These are phyloP conservation scores for Craseonycteris thonglongyai DNA, from an alignment of 2,113 vertebrate species.

Conservation along the genomic window DNA sequence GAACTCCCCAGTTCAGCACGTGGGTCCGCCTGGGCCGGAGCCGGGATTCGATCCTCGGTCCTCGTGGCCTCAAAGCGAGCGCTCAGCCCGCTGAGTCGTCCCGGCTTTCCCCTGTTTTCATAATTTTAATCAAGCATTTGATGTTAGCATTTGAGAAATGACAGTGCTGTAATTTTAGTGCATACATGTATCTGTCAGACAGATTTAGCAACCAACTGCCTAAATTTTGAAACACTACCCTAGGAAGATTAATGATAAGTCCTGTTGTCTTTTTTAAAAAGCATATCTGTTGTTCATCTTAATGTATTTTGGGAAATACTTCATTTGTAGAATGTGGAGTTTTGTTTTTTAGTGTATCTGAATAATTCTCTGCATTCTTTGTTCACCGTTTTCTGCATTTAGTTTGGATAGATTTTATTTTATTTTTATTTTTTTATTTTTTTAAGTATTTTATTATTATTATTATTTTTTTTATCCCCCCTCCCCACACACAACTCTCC, in stretches of 20 bases:
- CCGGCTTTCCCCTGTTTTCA: too few relatives aligned
- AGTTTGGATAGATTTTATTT: constrained; percentile 27
- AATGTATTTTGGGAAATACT: background rate
- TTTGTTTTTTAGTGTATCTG: background rate
- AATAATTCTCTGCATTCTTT: background rate
- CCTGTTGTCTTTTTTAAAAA: background rate
- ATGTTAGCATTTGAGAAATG: constrained; percentile 73
- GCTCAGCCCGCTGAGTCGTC: too few relatives aligned
- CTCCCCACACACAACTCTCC: too few relatives aligned
- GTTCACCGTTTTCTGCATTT: background rate
- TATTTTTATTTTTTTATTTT: constrained; percentile 21
- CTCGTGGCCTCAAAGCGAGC: too few relatives aligned
- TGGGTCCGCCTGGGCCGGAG: too few relatives aligned
- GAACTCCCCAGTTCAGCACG: too few relatives aligned
- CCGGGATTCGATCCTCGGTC: too few relatives aligned
- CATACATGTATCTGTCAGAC: constrained; percentile 39
- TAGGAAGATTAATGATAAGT: constrained; percentile 23
- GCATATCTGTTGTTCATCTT: background rate
- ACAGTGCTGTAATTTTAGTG: constrained; percentile 60
- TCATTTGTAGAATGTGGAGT: background rate
- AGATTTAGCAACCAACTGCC: constrained; percentile 58
- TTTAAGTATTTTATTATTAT: too few relatives aligned
- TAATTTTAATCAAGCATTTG: constrained; percentile 73
- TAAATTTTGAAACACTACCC: constrained; percentile 39
- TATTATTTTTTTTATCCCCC: too few relatives aligned